phyloP scores from a whole-genome alignment of 2,888 invertebrate species.

The Sinohyriopsis cumingii region DNA sequence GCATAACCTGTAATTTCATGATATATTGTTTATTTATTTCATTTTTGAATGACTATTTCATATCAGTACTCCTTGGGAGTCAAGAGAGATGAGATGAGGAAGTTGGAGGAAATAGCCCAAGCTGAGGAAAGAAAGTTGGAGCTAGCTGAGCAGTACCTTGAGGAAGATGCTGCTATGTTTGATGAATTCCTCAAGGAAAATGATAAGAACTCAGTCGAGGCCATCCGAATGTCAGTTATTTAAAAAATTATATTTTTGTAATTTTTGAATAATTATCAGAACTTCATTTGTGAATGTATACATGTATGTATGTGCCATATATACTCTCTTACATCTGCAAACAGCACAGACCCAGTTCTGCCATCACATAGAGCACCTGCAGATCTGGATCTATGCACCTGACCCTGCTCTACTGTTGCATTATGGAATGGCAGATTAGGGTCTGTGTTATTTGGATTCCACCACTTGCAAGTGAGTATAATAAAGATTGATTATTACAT shows the following conservation, averaged over 20 bases:
- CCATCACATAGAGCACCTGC: too few relatives aligned
- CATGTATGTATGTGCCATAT: neutral
- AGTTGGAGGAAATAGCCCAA: conserved; percentile 71
- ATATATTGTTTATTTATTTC: too few relatives aligned
- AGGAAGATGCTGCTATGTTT: conserved; percentile 73
- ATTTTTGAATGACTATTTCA: neutral
- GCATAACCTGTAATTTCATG: too few relatives aligned
- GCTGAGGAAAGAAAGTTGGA: conserved; percentile 72
- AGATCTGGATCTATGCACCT: too few relatives aligned
- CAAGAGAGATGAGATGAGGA: conserved; percentile 72
- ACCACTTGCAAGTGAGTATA: too few relatives aligned
- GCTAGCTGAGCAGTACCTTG: conserved; percentile 71
- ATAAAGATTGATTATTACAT: too few relatives aligned
- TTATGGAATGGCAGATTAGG: too few relatives aligned
- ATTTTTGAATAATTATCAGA: neutral
- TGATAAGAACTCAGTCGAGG: conserved; percentile 72
- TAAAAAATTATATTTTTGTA: too few relatives aligned
- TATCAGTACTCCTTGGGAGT: conserved; percentile 72
- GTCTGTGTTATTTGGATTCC: too few relatives aligned
- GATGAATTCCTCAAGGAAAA: conserved; percentile 73
- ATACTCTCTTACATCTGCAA: neutral
- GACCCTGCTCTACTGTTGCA: too few relatives aligned
- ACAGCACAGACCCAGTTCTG: too few relatives aligned
- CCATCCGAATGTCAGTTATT: conserved; percentile 70
- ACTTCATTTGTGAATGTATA: neutral